Evolutionary conservation across 1,140 invertebrate genomes (phyloP).

Genomic region (Penaeus indicus): DNA sequence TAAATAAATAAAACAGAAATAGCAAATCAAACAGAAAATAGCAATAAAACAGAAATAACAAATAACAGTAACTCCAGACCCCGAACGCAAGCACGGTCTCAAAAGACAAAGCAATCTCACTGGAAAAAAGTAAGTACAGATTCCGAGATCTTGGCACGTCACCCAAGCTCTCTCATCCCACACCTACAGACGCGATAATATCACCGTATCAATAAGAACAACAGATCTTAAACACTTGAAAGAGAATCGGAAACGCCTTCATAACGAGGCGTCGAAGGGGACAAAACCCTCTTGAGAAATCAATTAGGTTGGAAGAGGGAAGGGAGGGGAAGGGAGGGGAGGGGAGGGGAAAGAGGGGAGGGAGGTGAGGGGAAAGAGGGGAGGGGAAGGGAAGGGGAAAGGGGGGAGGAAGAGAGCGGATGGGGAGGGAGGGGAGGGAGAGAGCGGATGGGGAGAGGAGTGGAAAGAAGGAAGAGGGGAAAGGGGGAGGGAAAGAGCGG

Average conservation of each 20-base stretch:
- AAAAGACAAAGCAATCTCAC: no score
- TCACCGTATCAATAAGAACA: neutral
- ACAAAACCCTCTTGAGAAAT: slow-evolving; percentile 1
- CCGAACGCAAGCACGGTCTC: no score
- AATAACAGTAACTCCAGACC: no score
- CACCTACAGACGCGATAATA: no score
- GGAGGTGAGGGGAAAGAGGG: neutral
- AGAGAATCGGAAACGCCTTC: neutral
- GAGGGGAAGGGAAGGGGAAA: neutral
- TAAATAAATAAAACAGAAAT: no score
- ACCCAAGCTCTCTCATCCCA: no score
- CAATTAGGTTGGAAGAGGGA: neutral
- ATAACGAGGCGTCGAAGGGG: slow-evolving; percentile 7
- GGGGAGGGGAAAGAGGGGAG: neutral
- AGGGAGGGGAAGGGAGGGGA: neutral
- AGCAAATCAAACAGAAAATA: no score
- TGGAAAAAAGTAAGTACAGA: no score
- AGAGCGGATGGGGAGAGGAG: neutral
- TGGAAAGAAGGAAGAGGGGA: neutral
- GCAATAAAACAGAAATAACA: no score
- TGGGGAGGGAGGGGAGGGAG: neutral
- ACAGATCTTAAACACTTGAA: neutral
- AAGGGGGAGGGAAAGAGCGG: neutral
- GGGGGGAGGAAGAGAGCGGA: neutral
- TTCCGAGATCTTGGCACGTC: no score